Base-by-base conservation (phyloP, 2,797 vertebrate species). In the Lophius americanus region DNA sequence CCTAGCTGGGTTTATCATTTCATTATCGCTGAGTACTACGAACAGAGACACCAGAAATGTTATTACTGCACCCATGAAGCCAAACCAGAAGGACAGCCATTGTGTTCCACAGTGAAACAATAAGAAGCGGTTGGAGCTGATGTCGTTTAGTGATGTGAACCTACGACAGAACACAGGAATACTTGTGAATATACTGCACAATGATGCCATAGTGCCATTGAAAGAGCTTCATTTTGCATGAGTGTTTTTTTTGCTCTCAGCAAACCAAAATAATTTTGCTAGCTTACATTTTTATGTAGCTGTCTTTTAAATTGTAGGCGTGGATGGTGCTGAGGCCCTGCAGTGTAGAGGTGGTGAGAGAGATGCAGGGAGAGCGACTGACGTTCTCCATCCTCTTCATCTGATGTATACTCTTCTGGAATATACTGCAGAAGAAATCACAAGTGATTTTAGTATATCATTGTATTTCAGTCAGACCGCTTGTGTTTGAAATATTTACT, bases 361-460 rank as follows among this genome's bases (percentile, higher is more conserved):
- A 95, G 74, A 95, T 90, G 90, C 94, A 94, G 0, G 91, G 93
- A 5, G 93, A 94, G 38, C 90, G 91, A 69, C 94, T 96, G 61
- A 94, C 51, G n/a, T 95, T 95, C 87, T 96, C 95, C 74, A 90
- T 85, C 67, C 89, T 89, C 78, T 94, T 96, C 83, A 96, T 86
- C 56, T 93, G 86, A 68, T 91, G 86, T 58, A 93, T 88, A 41
- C 90, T 91, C 80, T 79, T 83, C 63, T 94, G 93, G 75, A 94
- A 94, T 33, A 95, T 0, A 3, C 93, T 95, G 89, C 3, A 65
- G n/a, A 51, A 2, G 23, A 51, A 70, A 53, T 23, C 57, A 63
- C 44, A 70, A 11, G 0, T 23, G 9, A 43, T 52, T 51, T 37
- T 8, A 8, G 3, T 52, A 37, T 52, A 13, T 52, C 37, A 7